phyloP scores from a whole-genome alignment of 2,113 vertebrate species.

The Piliocolobus tephrosceles region DNA sequence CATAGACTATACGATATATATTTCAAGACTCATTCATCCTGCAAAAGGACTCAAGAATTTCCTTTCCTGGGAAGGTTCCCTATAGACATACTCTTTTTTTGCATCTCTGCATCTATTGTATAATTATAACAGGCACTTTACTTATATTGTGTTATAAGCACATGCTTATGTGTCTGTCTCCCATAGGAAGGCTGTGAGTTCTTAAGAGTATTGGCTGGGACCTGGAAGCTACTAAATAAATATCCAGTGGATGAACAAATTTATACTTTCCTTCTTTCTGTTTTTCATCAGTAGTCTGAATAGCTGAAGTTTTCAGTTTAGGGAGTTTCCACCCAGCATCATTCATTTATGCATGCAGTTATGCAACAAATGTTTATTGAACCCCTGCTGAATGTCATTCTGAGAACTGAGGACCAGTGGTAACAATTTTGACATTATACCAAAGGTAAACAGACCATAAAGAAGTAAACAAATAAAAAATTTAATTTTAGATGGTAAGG shows the following conservation, averaged over 20 bases:
- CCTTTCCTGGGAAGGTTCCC: background rate
- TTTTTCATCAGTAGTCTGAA: constrained; percentile 33
- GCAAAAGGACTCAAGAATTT: background rate
- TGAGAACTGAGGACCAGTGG: constrained; percentile 26
- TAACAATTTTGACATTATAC: constrained; percentile 22
- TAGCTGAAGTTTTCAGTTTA: constrained; percentile 38
- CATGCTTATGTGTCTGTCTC: constrained; percentile 23
- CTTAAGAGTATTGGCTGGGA: constrained; percentile 44
- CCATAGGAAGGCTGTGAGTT: constrained; percentile 7
- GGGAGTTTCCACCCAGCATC: background rate
- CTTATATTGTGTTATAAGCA: background rate
- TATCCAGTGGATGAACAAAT: constrained; percentile 32
- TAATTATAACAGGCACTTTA: background rate
- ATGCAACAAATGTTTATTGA: constrained; percentile 2
- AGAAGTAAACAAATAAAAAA: constrained; percentile 38
- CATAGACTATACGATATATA: background rate
- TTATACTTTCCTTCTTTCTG: constrained; percentile 54
- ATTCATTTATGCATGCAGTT: constrained; percentile 24
- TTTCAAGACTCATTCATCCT: constrained; percentile 15
- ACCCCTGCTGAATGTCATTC: background rate
- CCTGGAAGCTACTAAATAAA: constrained; percentile 55
- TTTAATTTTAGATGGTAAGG: constrained; percentile 51
- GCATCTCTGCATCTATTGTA: background rate
- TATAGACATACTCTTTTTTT: background rate
- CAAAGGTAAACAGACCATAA: background rate